Evolutionary conservation across 2,797 vertebrate genomes (phyloP).

Genomic region (Gymnothorax javanicus): DNA sequence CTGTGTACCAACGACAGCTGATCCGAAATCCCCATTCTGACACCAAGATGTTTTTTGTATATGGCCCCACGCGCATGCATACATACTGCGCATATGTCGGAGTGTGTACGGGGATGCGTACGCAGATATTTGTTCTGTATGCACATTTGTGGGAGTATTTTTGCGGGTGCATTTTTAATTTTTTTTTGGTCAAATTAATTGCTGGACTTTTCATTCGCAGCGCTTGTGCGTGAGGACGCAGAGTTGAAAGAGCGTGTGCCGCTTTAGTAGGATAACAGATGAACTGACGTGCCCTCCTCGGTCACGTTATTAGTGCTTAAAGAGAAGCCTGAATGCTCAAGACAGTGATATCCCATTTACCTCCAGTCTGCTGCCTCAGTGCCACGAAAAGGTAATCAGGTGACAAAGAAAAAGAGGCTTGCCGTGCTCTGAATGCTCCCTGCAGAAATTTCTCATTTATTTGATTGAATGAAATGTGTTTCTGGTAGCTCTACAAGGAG

Average conservation of each 20-base stretch:
- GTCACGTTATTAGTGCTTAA: neutral
- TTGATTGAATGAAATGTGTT: conserved; percentile 9
- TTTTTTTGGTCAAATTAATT: neutral
- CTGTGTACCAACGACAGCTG: too few relatives aligned
- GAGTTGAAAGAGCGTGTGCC: neutral
- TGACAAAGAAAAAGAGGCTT: conserved; percentile 2
- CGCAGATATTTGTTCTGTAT: neutral
- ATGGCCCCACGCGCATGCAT: neutral
- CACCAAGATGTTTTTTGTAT: too few relatives aligned
- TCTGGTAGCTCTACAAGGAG: conserved; percentile 14
- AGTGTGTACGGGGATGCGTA: neutral
- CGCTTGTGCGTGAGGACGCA: neutral
- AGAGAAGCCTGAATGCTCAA: neutral
- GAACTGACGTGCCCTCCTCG: neutral
- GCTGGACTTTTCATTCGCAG: neutral
- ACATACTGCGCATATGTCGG: neutral
- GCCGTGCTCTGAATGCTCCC: neutral
- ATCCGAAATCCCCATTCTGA: too few relatives aligned
- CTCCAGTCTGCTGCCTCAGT: neutral
- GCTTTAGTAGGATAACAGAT: neutral
- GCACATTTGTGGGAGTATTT: neutral
- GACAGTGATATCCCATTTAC: neutral
- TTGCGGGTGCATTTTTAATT: neutral
- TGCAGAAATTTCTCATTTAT: neutral
- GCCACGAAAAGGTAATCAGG: conserved; percentile 5